Evolutionary conservation across 1,140 invertebrate species (phyloP), one percentile per base, ranked within the genome.

Genomic region (Drosophila auraria): DNA sequence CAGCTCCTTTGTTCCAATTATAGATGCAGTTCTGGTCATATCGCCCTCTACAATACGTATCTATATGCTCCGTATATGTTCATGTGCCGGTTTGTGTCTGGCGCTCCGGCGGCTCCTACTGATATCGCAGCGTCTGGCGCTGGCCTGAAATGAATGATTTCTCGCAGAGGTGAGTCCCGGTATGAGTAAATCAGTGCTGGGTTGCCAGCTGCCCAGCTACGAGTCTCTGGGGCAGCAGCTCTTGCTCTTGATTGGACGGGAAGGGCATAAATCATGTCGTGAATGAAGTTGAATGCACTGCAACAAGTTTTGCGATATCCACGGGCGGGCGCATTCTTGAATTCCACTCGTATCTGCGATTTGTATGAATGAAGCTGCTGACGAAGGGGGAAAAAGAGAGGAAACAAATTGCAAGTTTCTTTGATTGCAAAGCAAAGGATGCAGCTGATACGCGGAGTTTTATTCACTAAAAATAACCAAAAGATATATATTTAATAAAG

Each of bases 41-140:
- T 58, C 54, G 57, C 54, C 54, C 36, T 57, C 59, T 72, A 58
- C 45, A 59, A 69, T 50, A 56, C 69, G 47, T 42, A 42, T 42
- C 14, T 73, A 38, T 47, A 73, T 51, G 33, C 57, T 60, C 33
- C 9, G 49, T 38, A 62, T 61, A 62, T 77, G 62, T 62, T 61
- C 76, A 66, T 89, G 84, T 89, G 84, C 82, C 84, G 84, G 86
- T 86, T 89, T 84, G 86, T 89, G 84, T 84, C 84, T 89, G 84
- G 86, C 84, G 74, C 82, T 71, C 40, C n/a, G 25, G 3, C 33
- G 44, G 20, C 64, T 66, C 60, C 27, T 2, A 45, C 78, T 79
- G 86, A 90, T 90, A 84, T 66, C 70, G 44, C 64, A 40, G 45
- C 38, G 76, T 80, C 78, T 81, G 71, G 69, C 69, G 27, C 23